Evolutionary conservation across 2,888 invertebrate species (phyloP), one percentile per base, ranked within the genome.

Genomic region (Acleris literana): DNA sequence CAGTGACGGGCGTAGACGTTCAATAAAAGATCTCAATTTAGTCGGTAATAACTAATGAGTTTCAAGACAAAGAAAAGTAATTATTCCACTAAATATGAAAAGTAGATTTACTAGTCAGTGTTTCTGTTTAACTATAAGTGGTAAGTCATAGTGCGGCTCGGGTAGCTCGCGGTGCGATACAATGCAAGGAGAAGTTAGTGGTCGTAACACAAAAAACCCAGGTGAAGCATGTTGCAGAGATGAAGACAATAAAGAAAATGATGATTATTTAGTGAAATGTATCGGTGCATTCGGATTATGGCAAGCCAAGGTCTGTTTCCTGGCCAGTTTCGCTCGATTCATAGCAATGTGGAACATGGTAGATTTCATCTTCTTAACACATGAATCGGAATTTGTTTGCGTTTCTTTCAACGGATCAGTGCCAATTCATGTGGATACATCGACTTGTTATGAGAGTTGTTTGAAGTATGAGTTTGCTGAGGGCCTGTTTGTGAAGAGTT

Each of bases 281-380:
- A 85, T 86, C 60, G 88, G 87, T 25, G 76, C 79, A 0, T 81
- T 83, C 39, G 87, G 87, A 7, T 22, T 72, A 7, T 85, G 84
- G 81, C 86, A 87, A 72, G 75, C 77, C 0, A 61, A 73, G 11
- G 72, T 74, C 9, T 77, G 78, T 33, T 18, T 70, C 0, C 67
- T 78, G 5, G 76, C 73, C 7, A 64, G 73, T 1, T 29, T 74
- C 0, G 73, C 77, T 0, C 80, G 86, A 70, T 71, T 77, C 2
- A 71, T 82, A 49, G 76, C 78, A 0, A 68, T 76, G 49, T 85
- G 80, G 78, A 87, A 85, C 44, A 72, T 77, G 20, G 68, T 81
- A 22, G 72, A 80, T 3, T 76, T 83, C 57, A 70, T 82, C 16
- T 87, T 86, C 33, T 69, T 88, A 0, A 82, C 85, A 17, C 79